Conservation (phyloP, 2,888 invertebrate genomes). For the Luperina nickerlii region DNA sequence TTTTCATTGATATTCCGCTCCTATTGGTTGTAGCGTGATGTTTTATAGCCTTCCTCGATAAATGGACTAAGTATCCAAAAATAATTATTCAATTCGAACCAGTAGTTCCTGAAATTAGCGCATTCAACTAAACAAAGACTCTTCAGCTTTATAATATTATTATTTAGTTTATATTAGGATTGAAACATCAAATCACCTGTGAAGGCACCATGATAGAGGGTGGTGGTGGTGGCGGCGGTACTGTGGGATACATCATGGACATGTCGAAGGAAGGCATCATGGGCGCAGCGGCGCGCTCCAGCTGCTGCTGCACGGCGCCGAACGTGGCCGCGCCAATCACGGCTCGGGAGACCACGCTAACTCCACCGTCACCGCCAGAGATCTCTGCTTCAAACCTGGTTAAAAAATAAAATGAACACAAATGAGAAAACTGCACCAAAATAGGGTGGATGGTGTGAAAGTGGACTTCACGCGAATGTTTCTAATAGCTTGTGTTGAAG, state of each 20-base stretch:
- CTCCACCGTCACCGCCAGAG: conserved; percentile 91
- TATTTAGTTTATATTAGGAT: neutral
- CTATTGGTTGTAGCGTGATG: too few relatives aligned
- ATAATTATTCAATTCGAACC: too few relatives aligned
- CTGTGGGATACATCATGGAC: conserved; percentile 89
- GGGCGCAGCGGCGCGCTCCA: conserved; percentile 88
- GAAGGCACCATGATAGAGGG: conserved; percentile 93
- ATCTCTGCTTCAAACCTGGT: conserved; percentile 96
- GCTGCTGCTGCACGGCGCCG: conserved; percentile 92
- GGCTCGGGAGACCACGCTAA: conserved; percentile 81
- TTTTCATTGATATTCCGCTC: too few relatives aligned
- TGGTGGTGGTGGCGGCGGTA: conserved; percentile 92
- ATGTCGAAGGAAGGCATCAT: conserved; percentile 86
- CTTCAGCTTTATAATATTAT: too few relatives aligned
- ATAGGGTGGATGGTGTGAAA: neutral
- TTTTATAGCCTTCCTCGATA: too few relatives aligned
- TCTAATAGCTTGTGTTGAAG: neutral
- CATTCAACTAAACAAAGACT: too few relatives aligned
- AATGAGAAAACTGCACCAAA: neutral
- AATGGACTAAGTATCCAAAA: too few relatives aligned
- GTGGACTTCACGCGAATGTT: neutral
- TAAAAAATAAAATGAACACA: too few relatives aligned
- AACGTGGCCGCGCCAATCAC: conserved; percentile 94
- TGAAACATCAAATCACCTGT: conserved; percentile 85
- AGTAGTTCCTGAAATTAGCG: too few relatives aligned